Conservation (phyloP, 2,797 vertebrate species). For the Myotis myotis region DNA sequence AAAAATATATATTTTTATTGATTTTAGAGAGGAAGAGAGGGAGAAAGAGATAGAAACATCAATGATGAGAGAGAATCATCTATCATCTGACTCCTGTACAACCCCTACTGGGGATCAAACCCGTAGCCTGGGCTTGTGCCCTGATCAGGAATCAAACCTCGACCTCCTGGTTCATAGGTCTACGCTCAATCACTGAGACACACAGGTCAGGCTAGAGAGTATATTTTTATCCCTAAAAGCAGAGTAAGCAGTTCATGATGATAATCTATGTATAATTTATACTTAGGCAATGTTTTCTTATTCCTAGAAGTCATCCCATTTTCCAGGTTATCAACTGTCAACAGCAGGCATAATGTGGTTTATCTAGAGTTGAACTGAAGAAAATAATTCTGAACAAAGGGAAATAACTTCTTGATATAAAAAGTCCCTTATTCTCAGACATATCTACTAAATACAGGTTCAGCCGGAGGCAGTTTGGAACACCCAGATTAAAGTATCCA, state of each 20-base stretch:
- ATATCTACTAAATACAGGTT: background rate
- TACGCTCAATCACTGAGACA: too few relatives aligned
- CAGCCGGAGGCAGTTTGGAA: background rate
- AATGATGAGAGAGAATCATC: too few relatives aligned
- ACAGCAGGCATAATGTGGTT: background rate
- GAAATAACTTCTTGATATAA: slow-evolving; percentile 19
- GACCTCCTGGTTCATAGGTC: too few relatives aligned
- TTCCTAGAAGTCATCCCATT: background rate
- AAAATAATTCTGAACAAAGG: background rate
- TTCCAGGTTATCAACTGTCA: background rate
- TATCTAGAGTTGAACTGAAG: background rate
- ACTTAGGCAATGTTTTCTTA: background rate
- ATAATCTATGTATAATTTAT: background rate
- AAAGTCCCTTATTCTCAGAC: background rate
- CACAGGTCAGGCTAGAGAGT: too few relatives aligned
- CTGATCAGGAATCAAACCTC: too few relatives aligned
- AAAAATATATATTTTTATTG: too few relatives aligned
- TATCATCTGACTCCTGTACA: too few relatives aligned
- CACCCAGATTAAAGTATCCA: background rate
- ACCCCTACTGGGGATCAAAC: too few relatives aligned
- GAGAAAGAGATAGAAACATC: too few relatives aligned
- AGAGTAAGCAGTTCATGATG: background rate
- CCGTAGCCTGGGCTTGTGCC: too few relatives aligned
- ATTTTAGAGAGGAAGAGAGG: too few relatives aligned
- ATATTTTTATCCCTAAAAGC: background rate